phyloP scores from a whole-genome alignment of 2,888 invertebrate genomes.

The Eretmocerus hayati region DNA sequence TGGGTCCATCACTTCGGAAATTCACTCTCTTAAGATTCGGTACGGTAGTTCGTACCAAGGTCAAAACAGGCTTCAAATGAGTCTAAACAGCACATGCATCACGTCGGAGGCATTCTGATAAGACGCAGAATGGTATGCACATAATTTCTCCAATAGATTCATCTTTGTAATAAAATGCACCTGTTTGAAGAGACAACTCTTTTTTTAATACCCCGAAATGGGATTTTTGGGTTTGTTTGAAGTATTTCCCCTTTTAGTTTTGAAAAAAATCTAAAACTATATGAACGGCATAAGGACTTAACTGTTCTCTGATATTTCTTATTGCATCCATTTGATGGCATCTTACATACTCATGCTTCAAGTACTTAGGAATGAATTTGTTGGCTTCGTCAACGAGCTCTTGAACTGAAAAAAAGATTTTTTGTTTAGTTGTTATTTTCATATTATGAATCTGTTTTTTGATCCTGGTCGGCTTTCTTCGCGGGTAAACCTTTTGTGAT shows the following conservation, averaged over 20 bases:
- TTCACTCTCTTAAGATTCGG: no score
- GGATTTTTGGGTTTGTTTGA: constrained; percentile 7
- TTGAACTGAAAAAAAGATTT: constrained; percentile 2
- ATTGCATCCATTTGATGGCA: constrained; percentile 8
- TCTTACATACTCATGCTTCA: constrained; percentile 6
- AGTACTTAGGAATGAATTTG: constrained; percentile 3
- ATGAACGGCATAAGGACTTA: constrained; percentile 7
- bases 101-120: background rate
- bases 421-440: constrained; percentile 10
- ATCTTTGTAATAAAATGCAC: constrained; percentile 10
- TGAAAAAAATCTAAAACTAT: constrained; percentile 15
- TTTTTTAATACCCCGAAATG: constrained; percentile 18
- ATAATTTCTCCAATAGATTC: background rate
- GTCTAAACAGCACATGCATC: background rate
- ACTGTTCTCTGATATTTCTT: constrained; percentile 3
- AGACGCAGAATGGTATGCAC: constrained; percentile 7
- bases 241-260: constrained; percentile 16
- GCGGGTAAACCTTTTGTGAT: constrained; percentile 8
- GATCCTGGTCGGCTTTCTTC: constrained; percentile 7
- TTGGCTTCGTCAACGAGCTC: constrained; percentile 6
- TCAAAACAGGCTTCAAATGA: constrained; percentile 14
- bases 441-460: constrained; percentile 11
- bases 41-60: no score
- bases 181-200: constrained; percentile 9
- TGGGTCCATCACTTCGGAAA: no score